phyloP scores from a whole-genome alignment of 1,140 invertebrate species.

The Myzus persicae region DNA sequence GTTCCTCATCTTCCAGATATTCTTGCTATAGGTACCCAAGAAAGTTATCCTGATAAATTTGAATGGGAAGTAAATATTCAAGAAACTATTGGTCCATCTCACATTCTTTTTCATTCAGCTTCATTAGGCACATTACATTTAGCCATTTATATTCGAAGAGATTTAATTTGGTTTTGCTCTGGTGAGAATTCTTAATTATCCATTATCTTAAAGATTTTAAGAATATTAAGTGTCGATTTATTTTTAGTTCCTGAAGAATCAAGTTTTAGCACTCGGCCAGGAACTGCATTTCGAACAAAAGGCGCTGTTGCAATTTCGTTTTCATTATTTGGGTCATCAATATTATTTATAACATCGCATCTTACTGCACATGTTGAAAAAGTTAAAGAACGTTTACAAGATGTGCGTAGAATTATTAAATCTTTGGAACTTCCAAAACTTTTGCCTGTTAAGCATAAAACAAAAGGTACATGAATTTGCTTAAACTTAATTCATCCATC shows the following conservation, averaged over 20 bases:
- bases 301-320: conserved; percentile 89
- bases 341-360: conserved; percentile 93
- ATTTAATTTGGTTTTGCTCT: conserved; percentile 93
- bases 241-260: conserved; percentile 82
- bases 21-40: conserved; percentile 91
- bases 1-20: conserved; percentile 89
- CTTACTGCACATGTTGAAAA: conserved; percentile 89
- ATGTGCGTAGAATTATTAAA: conserved; percentile 85
- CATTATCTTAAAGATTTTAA: not conserved
- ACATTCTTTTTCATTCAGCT: conserved; percentile 83
- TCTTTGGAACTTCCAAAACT: conserved; percentile 86
- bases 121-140: conserved; percentile 86
- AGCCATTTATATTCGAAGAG: conserved; percentile 83
- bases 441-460: conserved; percentile 77
- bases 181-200: conserved; percentile 20
- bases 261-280: conserved; percentile 84
- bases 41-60: conserved; percentile 81
- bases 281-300: conserved; percentile 88
- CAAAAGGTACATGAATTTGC: conserved; percentile 70
- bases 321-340: conserved; percentile 90
- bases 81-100: conserved; percentile 88
- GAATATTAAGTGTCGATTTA: not conserved
- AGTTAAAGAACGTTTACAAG: conserved; percentile 83
- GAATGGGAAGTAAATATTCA: conserved; percentile 93
- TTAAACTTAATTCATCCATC: conserved; percentile 42